Conservation (phyloP, 2,888 invertebrate species). For the Pseudococcus jackbeardsleyi region DNA sequence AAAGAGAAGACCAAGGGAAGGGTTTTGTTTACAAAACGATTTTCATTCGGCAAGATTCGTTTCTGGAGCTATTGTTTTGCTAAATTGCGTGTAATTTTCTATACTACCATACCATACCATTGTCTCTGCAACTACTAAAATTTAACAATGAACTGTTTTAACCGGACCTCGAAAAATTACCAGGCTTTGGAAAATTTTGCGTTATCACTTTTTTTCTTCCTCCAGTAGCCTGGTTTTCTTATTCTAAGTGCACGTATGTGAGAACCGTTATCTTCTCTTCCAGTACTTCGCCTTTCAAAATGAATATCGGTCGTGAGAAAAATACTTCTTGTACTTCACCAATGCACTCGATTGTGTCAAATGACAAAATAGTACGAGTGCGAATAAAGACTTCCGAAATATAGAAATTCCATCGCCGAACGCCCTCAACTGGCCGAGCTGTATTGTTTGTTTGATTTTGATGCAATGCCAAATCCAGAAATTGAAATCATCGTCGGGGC, state of each 20-base stretch:
- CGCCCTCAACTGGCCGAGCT: neutral
- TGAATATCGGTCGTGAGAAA: neutral
- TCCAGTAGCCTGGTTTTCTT: neutral
- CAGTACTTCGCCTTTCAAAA: neutral
- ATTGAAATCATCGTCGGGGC: neutral
- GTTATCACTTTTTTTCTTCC: conserved; percentile 10
- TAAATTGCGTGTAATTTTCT: conserved; percentile 58
- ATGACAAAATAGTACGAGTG: too few relatives aligned
- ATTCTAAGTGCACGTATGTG: neutral
- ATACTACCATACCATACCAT: neutral
- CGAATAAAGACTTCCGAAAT: too few relatives aligned
- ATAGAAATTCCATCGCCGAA: too few relatives aligned
- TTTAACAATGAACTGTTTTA: conserved; percentile 26
- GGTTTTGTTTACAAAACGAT: conserved; percentile 28
- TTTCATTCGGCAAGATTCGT: conserved; percentile 42
- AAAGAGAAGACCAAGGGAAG: neutral
- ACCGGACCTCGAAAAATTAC: neutral
- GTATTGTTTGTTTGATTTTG: conserved; percentile 30
- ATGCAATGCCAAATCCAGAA: conserved; percentile 47
- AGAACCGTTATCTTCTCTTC: neutral
- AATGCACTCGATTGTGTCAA: neutral
- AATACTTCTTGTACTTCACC: neutral
- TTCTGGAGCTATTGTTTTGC: conserved; percentile 56
- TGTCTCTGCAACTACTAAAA: neutral
- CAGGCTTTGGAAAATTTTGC: neutral